Base-by-base conservation (phyloP, 2,113 vertebrate genomes). In the Xenotilapia longispinis region DNA sequence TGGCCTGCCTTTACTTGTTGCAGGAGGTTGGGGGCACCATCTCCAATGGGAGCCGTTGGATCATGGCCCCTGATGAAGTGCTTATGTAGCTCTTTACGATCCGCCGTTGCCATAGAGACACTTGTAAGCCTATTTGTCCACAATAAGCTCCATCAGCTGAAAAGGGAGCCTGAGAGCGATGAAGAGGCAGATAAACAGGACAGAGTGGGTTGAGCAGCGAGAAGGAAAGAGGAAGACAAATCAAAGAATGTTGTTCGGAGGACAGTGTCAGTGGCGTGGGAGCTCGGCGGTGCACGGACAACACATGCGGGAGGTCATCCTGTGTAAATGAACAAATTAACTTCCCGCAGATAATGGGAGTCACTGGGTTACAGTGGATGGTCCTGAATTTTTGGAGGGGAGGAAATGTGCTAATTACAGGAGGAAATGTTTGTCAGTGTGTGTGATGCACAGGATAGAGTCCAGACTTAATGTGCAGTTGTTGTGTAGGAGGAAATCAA, bases 31-130 rank as follows among this genome's bases (percentile, higher is more conserved):
- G 88, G 92, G 89, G 93, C 92, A 90, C 85, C 88, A 87, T 94
- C 92, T 93, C 91, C 84, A 73, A 83, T 9, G 65, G 92, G 90
- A 94, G 84, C 82, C 79, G 68, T 73, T 87, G 90, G 91, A 93
- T 91, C 94, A 90, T 81, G 33, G 89, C 65, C 90, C 87, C 87
- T 86, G 89, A 92, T 94, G 94, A 94, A 93, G 93, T 89, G 93
- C 90, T 94, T 90, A 79, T 91, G 92, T 49, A 80, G 93, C 89
- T 83, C 93, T 92, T 92, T 93, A 94, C 88, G 87, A 87, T 96
- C 93, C 40, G 75, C 36, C 3, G 97, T 97, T 97, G 96, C 96
- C 93, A 91, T 96, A 89, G 97, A 78, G 95, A 98, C 92, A 54
- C 83, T 89, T 93, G 83, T 97, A 96, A 96, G 95, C 96, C 96